These are phyloP conservation scores for Trichosurus vulpecula DNA, from an alignment of 2,797 vertebrate species.

Conservation along the genomic window DNA sequence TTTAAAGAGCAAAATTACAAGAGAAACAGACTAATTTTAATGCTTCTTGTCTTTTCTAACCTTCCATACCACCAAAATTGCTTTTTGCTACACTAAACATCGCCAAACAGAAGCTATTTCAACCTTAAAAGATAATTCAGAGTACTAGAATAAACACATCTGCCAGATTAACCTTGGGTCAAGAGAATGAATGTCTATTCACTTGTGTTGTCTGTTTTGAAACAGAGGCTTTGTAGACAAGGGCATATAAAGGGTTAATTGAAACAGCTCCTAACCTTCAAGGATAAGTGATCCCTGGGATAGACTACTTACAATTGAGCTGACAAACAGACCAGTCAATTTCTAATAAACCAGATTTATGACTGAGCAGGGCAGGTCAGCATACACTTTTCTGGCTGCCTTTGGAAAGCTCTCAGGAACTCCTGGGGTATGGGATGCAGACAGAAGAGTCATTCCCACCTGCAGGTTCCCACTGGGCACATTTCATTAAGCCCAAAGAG, in stretches of 20 bases:
- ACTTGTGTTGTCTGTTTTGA: neutral
- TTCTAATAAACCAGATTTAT: slow-evolving; percentile 55
- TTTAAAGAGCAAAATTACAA: slow-evolving; percentile 43
- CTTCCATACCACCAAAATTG: neutral
- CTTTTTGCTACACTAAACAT: slow-evolving; percentile 14
- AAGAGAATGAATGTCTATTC: neutral
- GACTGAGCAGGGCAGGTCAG: slow-evolving; percentile 33
- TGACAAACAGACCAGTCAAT: slow-evolving; percentile 28
- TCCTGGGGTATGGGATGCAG: neutral
- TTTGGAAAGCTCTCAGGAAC: neutral
- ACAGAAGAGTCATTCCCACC: neutral
- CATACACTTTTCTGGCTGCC: slow-evolving; percentile 2
- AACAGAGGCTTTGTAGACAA: slow-evolving; percentile 5
- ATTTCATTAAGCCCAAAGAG: neutral
- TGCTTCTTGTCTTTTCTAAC: neutral
- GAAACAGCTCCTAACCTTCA: slow-evolving; percentile 34
- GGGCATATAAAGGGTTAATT: slow-evolving; percentile 34
- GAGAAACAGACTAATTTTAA: slow-evolving; percentile 31
- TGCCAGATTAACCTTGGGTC: slow-evolving; percentile 17
- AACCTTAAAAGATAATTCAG: slow-evolving; percentile 25
- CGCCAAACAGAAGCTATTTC: slow-evolving; percentile 14
- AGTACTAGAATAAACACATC: neutral
- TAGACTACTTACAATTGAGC: slow-evolving; percentile 35
- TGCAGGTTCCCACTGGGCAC: neutral
- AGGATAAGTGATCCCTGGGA: slow-evolving; percentile 30